phyloP scores from a whole-genome alignment of 2,888 invertebrate genomes.

The Notodonta dromedarius region DNA sequence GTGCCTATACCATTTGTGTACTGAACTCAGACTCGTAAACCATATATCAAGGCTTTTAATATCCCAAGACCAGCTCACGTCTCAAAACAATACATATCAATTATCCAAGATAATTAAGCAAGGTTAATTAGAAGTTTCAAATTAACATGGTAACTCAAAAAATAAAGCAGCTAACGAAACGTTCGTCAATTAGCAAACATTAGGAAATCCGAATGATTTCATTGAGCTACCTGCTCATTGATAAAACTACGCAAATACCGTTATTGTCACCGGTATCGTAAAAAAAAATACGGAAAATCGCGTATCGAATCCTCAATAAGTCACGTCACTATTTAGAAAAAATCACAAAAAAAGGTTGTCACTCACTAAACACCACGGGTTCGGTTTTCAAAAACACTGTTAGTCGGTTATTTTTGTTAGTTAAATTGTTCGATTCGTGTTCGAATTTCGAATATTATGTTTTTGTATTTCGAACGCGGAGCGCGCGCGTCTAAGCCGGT shows the following conservation, averaged over 20 bases:
- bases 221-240: conserved; percentile 38
- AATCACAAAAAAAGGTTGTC: not conserved
- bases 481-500: conserved; percentile 71
- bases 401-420: conserved; percentile 61
- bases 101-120: conserved; percentile 22
- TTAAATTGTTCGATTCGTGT: conserved; percentile 56
- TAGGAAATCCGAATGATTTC: conserved; percentile 32
- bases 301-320: conserved; percentile 64
- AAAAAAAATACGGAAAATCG: conserved; percentile 45
- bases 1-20: not conserved
- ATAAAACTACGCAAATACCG: conserved; percentile 52
- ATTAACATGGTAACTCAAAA: conserved; percentile 17
- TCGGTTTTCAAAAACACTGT: conserved; percentile 54
- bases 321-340: conserved; percentile 48
- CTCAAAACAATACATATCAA: conserved; percentile 17
- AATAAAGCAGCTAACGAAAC: conserved; percentile 3
- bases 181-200: conserved; percentile 28
- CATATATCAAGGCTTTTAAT: too few species aligned
- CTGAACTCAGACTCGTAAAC: too few species aligned
- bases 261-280: conserved; percentile 67
- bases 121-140: conserved; percentile 16
- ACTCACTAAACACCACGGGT: conserved; percentile 53
- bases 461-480: conserved; percentile 43
- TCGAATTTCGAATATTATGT: conserved; percentile 40
- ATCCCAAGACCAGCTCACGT: conserved; percentile 15